Percentiles rank a stretch among this genome's conserved stretches.
phyloP scores from a whole-genome alignment of 2,797 vertebrate genomes.

The Discoglossus pictus region DNA sequence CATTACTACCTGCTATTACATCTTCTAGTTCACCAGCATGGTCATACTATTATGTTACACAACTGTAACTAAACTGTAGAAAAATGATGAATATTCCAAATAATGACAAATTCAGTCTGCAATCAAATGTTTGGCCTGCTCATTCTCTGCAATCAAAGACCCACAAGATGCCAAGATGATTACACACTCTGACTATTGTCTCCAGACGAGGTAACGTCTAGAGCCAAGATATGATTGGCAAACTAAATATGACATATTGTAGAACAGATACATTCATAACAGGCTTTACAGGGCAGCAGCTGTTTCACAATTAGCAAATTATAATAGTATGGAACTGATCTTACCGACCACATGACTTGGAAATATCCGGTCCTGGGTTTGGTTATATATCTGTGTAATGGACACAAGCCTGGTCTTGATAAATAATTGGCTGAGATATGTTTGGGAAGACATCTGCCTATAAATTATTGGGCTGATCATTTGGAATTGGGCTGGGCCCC shows the following conservation, averaged over 20 bases:
- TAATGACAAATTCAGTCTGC: background rate
- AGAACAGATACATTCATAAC: slow-evolving; percentile 60
- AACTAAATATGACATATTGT: slow-evolving; percentile 63
- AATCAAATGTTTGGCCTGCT: slow-evolving; percentile 5
- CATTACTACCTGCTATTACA: too few species aligned
- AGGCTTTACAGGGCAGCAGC: slow-evolving; percentile 65
- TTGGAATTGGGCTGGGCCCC: background rate
- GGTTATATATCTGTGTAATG: slow-evolving; percentile 19
- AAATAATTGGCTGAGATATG: slow-evolving; percentile 20
- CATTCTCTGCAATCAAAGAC: slow-evolving; percentile 22
- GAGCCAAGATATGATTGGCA: slow-evolving; percentile 66
- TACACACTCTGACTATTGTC: slow-evolving; percentile 51
- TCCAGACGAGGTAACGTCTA: slow-evolving; percentile 54
- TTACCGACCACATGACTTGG: slow-evolving; percentile 56
- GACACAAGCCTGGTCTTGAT: slow-evolving; percentile 11
- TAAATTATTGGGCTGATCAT: slow-evolving; percentile 26
- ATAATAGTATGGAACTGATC: slow-evolving; percentile 57
- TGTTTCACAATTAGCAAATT: slow-evolving; percentile 67
- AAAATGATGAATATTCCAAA: background rate
- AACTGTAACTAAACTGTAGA: background rate
- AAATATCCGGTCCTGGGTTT: slow-evolving; percentile 54
- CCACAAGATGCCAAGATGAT: slow-evolving; percentile 49
- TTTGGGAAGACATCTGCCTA: slow-evolving; percentile 40
- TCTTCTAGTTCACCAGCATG: too few species aligned
- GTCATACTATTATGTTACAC: too few species aligned